phyloP scores from a whole-genome alignment of 2,888 invertebrate genomes.

The Lochmaea crataegi region DNA sequence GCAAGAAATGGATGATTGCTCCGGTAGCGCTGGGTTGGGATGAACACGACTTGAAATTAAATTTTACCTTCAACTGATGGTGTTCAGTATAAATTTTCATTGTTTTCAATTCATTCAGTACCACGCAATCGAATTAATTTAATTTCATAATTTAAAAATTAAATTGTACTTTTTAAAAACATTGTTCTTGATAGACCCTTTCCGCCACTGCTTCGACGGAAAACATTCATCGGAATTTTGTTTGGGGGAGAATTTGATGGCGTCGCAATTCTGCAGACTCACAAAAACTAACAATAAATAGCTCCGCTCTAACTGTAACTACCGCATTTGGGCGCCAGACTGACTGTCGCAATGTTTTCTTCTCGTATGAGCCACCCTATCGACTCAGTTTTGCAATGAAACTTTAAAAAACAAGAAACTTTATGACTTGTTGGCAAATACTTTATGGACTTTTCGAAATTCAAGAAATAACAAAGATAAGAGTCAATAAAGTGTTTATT shows the following conservation, averaged over 20 bases:
- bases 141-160: too few relatives aligned
- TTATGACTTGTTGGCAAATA: constrained; percentile 12
- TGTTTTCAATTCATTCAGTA: too few relatives aligned
- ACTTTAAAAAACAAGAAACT: constrained; percentile 13
- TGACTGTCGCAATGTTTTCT: constrained; percentile 42
- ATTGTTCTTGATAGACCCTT: not conserved
- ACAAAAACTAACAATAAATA: constrained; percentile 50
- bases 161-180: too few relatives aligned
- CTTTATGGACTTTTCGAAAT: too few relatives aligned
- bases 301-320: constrained; percentile 41
- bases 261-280: constrained; percentile 46
- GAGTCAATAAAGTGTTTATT: not conserved
- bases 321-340: constrained; percentile 43
- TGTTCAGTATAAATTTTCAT: too few relatives aligned
- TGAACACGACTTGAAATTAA: too few relatives aligned
- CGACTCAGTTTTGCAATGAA: constrained; percentile 18
- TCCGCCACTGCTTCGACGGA: not conserved
- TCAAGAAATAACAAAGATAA: not conserved
- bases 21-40: too few relatives aligned
- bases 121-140: too few relatives aligned
- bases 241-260: constrained; percentile 38
- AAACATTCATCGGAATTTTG: constrained; percentile 18
- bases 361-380: constrained; percentile 19
- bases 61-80: too few relatives aligned
- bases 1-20: too few relatives aligned